These are phyloP conservation scores for Acleris holmiana DNA, from an alignment of 2,888 invertebrate genomes.

Conservation along the genomic window DNA sequence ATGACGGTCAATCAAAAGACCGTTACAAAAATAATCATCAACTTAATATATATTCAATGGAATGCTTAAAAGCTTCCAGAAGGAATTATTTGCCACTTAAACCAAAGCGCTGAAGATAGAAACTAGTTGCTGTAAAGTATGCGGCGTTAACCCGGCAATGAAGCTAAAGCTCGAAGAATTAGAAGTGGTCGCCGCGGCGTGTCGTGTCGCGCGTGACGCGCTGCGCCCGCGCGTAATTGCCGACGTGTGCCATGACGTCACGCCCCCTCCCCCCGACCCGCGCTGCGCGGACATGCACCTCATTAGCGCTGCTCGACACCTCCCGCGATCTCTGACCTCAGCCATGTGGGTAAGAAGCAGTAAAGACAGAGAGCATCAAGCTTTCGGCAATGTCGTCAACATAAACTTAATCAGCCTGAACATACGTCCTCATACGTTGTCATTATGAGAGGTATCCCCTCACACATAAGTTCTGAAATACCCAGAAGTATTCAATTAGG, in stretches of 20 bases:
- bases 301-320: conserved; percentile 34
- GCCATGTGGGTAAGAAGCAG: conserved; percentile 1
- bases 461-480: too few species aligned
- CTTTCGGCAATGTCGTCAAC: too few species aligned
- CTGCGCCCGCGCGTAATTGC: conserved; percentile 39
- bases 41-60: too few species aligned
- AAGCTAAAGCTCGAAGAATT: conserved; percentile 19
- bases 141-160: conserved; percentile 17
- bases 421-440: too few species aligned
- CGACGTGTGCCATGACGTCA: conserved; percentile 40
- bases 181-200: conserved; percentile 36
- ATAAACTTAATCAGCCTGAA: too few species aligned
- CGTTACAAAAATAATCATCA: too few species aligned
- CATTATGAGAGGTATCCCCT: too few species aligned
- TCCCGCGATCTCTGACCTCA: conserved; percentile 33
- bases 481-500: too few species aligned
- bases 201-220: conserved; percentile 43
- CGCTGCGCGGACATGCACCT: conserved; percentile 25
- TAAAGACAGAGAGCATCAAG: neutral
- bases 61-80: neutral
- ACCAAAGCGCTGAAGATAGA: conserved; percentile 2
- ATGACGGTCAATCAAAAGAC: too few species aligned
- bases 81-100: neutral
- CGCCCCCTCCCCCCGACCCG: conserved; percentile 10
- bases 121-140: conserved; percentile 22